Base-by-base conservation (phyloP, 1,140 invertebrate species). In the Lepidotrigona ventralis region DNA sequence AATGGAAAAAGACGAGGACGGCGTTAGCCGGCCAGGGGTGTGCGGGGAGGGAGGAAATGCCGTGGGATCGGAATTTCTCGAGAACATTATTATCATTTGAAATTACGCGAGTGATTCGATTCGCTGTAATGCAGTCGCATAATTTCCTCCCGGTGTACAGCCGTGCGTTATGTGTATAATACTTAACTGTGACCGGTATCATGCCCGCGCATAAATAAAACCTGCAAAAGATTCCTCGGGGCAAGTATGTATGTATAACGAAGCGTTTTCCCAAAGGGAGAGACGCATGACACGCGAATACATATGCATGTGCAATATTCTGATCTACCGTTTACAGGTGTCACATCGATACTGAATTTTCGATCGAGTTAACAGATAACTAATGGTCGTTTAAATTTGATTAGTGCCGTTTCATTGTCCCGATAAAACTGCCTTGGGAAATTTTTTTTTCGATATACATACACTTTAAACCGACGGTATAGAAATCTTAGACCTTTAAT, bases 41-140 rank as follows among this genome's bases (percentile, higher is more conserved):
- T 29, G 21, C 60, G 54, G 56, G 58, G 74, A 63, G 56, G 51
- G 70, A 73, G 84, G 83, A 86, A 85, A 88, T 82, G 87, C 88
- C 86, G 88, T 88, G 87, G 88, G 87, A 89, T 89, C 79, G 88
- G 88, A 89, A 89, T 89, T 89, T 86, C 86, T 88, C 88, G 81
- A 81, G 88, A 88, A 84, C 81, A 88, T 89, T 89, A 89, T 89
- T 88, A 88, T 86, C 88, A 88, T 89, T 88, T 80, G 81, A 86
- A 89, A 89, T 88, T 88, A 88, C 87, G 68, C 77, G 81, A 79
- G 72, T 81, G 82, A 88, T 88, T 88, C 84, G 86, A 88, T 87
- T 81, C 87, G 66, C 87, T 54, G 79, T 85, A 85, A 88, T 63
- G 73, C 79, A 81, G 79, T 88, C 79, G 76, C 79, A 66, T 85